Conservation (phyloP, 2,888 invertebrate genomes). For the Eurytoma californica region DNA sequence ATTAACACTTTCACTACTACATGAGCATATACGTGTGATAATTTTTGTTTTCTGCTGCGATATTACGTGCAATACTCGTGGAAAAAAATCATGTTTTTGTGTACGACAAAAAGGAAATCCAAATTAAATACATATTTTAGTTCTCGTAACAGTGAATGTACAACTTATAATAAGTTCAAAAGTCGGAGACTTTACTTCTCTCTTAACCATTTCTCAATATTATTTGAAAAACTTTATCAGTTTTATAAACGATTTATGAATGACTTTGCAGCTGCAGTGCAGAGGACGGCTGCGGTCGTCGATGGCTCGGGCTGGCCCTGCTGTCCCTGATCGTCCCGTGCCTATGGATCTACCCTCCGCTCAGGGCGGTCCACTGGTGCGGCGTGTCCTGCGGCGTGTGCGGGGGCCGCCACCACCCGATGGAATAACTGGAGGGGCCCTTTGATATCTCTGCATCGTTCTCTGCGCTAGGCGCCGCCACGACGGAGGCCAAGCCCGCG, state of each 20-base stretch:
- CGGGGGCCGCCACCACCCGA: slow-evolving; percentile 84
- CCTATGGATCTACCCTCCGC: slow-evolving; percentile 94
- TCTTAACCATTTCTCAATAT: too few relatives aligned
- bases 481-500: neutral
- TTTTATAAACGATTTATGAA: neutral
- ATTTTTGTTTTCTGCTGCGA: too few relatives aligned
- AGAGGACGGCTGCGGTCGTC: slow-evolving; percentile 85
- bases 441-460: slow-evolving; percentile 73
- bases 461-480: slow-evolving; percentile 60
- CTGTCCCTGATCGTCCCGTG: slow-evolving; percentile 93
- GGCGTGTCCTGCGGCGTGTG: slow-evolving; percentile 88
- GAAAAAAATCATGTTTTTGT: too few relatives aligned
- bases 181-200: too few relatives aligned
- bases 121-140: too few relatives aligned
- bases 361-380: slow-evolving; percentile 89
- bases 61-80: too few relatives aligned
- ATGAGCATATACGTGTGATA: too few relatives aligned
- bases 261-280: slow-evolving; percentile 68
- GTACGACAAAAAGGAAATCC: too few relatives aligned
- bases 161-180: too few relatives aligned
- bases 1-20: too few relatives aligned
- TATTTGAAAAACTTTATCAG: too few relatives aligned
- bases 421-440: slow-evolving; percentile 74
- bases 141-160: too few relatives aligned
- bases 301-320: slow-evolving; percentile 90